A percentile compares a stretch with the other conserved stretches of the same genome.
Conservation (phyloP, 2,797 vertebrate species). For the Silurus aristotelis region DNA sequence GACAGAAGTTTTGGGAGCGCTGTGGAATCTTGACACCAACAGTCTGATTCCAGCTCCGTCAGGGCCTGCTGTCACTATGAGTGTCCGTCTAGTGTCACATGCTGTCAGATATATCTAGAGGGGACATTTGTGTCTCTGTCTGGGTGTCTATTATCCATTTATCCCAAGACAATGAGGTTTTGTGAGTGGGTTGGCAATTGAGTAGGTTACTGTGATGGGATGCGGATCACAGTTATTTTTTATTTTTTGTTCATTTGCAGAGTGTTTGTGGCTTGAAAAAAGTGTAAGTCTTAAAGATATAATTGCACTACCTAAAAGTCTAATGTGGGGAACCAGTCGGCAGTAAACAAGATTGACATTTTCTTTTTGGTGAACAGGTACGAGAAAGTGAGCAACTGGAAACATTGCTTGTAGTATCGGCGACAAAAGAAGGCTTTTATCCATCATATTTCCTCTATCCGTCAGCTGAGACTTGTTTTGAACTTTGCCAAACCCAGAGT, state of each 20-base stretch:
- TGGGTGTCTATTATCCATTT: conserved; percentile 29
- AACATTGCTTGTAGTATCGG: conserved; percentile 1
- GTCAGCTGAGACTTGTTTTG: conserved; percentile 20
- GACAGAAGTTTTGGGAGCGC: conserved; percentile 42
- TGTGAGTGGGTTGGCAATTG: not conserved
- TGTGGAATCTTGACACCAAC: conserved; percentile 39
- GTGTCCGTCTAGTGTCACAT: conserved; percentile 29
- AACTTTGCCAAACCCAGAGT: not conserved
- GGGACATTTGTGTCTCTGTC: conserved; percentile 26
- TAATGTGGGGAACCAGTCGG: conserved; percentile 6
- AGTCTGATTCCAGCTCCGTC: conserved; percentile 40
- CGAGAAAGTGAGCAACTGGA: not conserved
- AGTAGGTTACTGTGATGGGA: not conserved
- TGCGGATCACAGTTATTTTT: not conserved
- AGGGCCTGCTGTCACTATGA: conserved; percentile 43
- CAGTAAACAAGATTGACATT: conserved; percentile 3
- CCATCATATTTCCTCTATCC: conserved; percentile 4
- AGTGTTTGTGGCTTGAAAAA: not conserved
- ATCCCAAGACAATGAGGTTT: conserved; percentile 25
- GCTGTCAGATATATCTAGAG: conserved; percentile 42
- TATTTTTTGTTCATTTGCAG: not conserved
- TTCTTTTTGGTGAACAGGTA: conserved; percentile 3
- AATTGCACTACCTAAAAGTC: not conserved
- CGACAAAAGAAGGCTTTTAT: not conserved
- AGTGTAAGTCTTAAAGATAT: not conserved